Percentiles rank a stretch among this genome's conserved stretches.
These are phyloP conservation scores for Crocuta crocuta DNA, from an alignment of 2,113 vertebrate species.

Conservation along the genomic window DNA sequence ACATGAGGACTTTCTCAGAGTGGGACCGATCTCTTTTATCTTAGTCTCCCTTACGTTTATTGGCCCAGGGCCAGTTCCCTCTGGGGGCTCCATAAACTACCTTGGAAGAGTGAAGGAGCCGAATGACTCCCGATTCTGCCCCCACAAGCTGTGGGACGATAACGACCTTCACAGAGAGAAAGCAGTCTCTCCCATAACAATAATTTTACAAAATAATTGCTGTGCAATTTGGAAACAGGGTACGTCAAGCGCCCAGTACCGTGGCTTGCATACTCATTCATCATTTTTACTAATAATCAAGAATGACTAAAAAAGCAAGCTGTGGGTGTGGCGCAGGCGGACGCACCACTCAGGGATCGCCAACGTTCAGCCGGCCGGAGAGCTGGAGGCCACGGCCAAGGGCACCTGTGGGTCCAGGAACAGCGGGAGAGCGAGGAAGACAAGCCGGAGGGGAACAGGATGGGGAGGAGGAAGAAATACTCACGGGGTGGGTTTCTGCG, in stretches of 20 bases:
- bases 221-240: background rate
- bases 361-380: background rate
- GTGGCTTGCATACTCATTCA: background rate
- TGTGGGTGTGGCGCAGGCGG: background rate
- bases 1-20: background rate
- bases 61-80: background rate
- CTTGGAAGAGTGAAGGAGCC: rapidly evolving
- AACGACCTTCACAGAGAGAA: background rate
- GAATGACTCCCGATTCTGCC: rapidly evolving
- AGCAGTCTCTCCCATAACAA: rapidly evolving
- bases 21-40: background rate
- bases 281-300: conserved; percentile 7
- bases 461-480: background rate
- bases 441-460: rapidly evolving
- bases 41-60: background rate
- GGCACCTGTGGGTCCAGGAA: background rate
- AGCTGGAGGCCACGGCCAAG: too few relatives aligned
- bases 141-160: background rate
- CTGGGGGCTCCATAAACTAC: background rate
- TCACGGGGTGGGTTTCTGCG: background rate
- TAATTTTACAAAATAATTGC: background rate
- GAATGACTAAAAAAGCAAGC: background rate
- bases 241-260: background rate
- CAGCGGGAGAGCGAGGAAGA: background rate
- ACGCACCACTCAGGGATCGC: background rate